Base-by-base conservation (phyloP, 2,113 vertebrate genomes). In the Nothocercus julius region DNA sequence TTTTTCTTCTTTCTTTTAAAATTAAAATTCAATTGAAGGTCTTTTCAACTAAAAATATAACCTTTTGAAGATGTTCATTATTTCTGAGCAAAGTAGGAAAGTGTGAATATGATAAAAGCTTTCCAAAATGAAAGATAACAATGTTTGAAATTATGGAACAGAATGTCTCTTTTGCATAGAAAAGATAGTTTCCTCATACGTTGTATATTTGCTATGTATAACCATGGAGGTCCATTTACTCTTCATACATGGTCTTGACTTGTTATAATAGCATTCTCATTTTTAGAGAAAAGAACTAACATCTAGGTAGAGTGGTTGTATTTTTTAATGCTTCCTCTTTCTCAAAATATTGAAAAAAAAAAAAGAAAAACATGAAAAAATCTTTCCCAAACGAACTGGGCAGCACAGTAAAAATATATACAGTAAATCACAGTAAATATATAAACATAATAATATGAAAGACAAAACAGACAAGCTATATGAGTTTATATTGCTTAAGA, bases 41-140 rank as follows among this genome's bases (percentile, higher is more conserved):
- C 47, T 73, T 85, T 95, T 93, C 66, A 90, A 77, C 56, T 79
- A 92, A 94, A 95, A 92, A 79, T 82, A 88, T 44, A 93, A 94
- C 62, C 79, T 95, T 97, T 92, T 93, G 90, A 96, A 96, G 85
- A 88, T 0, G 3, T 92, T 94, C 68, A 58, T 92, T 92, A 93
- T 94, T 96, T 32, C 36, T 9, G 5, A 95, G 77, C 21, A 90
- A 73, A 94, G 62, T 66, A 81, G 16, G 64, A 77, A 86, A 92
- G 80, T 64, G 66, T 38, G 82, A 81, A 68, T 69, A 81, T 66
- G 76, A 95, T 86, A 91, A 95, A 95, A 95, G 91, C 72, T 88
- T 58, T 75, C 38, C 51, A 89, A 91, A 95, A 90, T 82, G 82
- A 83, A 93, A 88, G 79, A 93, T 84, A 83, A 93, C 92, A 92